Evolutionary conservation across 2,113 vertebrate species (phyloP).

Genomic region (Cynocephalus volans): DNA sequence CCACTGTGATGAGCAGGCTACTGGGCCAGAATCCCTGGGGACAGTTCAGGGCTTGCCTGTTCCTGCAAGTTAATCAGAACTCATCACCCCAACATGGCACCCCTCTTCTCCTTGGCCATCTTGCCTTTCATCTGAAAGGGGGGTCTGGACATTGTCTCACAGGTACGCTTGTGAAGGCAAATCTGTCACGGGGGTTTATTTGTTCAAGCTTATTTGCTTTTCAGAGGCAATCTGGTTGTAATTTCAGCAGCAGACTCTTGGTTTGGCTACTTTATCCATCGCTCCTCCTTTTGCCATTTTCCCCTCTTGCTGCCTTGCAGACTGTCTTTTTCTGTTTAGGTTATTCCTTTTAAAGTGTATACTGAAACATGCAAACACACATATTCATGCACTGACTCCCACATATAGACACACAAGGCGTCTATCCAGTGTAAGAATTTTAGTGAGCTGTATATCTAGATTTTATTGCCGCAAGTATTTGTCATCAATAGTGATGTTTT

Average conservation of each 20-base stretch:
- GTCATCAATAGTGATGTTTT: background rate
- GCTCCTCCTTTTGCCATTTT: conserved; percentile 49
- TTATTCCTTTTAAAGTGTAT: conserved; percentile 1
- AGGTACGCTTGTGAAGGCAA: background rate
- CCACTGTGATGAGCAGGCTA: rapidly evolving
- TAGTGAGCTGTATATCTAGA: background rate
- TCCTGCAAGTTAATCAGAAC: background rate
- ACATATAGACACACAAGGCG: rapidly evolving
- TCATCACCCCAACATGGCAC: too few species aligned
- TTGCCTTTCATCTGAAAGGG: conserved; percentile 28
- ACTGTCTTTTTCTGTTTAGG: conserved; percentile 68
- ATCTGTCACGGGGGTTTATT: conserved; percentile 5
- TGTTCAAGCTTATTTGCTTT: conserved; percentile 57
- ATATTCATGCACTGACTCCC: background rate
- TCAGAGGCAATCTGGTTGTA: conserved; percentile 76
- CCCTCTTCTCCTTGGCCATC: background rate
- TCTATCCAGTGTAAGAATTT: background rate
- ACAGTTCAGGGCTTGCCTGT: background rate
- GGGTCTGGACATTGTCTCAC: conserved; percentile 10
- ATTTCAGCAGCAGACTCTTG: conserved; percentile 67
- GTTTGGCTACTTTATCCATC: conserved; percentile 56
- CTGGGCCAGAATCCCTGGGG: background rate
- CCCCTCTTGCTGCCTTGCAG: conserved; percentile 39
- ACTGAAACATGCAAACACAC: background rate
- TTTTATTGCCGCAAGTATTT: background rate